Evolutionary conservation across 1,140 invertebrate genomes (phyloP).

Genomic region (Mactra quadrangularis): DNA sequence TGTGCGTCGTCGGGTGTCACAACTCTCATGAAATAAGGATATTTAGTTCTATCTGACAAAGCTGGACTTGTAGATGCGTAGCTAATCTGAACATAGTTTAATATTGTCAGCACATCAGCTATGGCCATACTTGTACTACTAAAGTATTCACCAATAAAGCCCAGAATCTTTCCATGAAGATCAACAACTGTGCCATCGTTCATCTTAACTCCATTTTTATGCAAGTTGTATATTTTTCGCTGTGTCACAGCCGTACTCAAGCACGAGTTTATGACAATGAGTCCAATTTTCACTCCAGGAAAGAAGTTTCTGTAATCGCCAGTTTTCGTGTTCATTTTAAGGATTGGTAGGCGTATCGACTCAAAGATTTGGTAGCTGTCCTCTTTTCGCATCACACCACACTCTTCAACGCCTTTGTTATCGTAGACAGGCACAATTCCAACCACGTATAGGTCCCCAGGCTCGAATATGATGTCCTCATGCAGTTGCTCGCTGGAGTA

Average conservation of each 20-base stretch:
- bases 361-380: constrained; percentile 18
- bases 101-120: constrained; percentile 38
- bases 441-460: constrained; percentile 59
- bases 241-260: constrained; percentile 44
- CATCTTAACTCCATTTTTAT: constrained; percentile 43
- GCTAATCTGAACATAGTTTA: constrained; percentile 86
- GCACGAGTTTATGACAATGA: constrained; percentile 57
- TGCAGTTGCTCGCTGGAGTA: constrained; percentile 23
- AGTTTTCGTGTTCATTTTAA: background rate
- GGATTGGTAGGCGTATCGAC: constrained; percentile 8
- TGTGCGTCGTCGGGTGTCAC: constrained; percentile 92
- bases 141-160: constrained; percentile 50
- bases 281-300: constrained; percentile 16
- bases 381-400: constrained; percentile 13
- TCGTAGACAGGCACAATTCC: constrained; percentile 35
- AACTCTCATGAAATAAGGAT: constrained; percentile 90
- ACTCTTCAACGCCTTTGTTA: background rate
- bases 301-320: constrained; percentile 12
- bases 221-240: constrained; percentile 48
- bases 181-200: constrained; percentile 28
- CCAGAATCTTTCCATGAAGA: constrained; percentile 50
- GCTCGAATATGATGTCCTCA: constrained; percentile 33
- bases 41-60: constrained; percentile 89
- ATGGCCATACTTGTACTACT: constrained; percentile 55
- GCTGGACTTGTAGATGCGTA: constrained; percentile 90